Evolutionary conservation across 2,888 invertebrate species (phyloP).

Genomic region (Syritta pipiens): DNA sequence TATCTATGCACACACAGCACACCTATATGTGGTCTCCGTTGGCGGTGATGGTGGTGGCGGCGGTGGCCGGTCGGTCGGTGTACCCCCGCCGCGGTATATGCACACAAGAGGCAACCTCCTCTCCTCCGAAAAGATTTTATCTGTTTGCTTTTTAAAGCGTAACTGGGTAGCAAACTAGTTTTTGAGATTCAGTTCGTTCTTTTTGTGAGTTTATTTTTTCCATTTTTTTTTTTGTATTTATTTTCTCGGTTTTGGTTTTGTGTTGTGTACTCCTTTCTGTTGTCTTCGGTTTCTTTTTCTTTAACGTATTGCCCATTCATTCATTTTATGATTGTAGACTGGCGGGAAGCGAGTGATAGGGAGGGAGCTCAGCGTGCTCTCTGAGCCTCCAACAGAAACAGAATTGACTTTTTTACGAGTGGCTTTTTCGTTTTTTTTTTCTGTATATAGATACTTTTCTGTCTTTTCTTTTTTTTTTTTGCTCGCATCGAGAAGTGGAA

Average conservation of each 20-base stretch:
- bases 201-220: constrained; percentile 16
- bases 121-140: constrained; percentile 64
- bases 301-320: constrained; percentile 61
- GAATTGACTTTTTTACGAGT: constrained; percentile 53
- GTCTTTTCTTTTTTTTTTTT: constrained; percentile 4
- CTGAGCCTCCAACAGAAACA: constrained; percentile 18
- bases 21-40: constrained; percentile 4
- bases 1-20: constrained; percentile 30
- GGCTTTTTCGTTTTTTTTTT: constrained; percentile 6
- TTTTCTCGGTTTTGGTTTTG: constrained; percentile 5
- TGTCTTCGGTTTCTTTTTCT: constrained; percentile 38
- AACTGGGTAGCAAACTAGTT: constrained; percentile 69
- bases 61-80: no score
- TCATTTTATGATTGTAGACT: constrained; percentile 25
- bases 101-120: constrained; percentile 41
- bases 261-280: constrained; percentile 23
- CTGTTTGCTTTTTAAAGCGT: constrained; percentile 67
- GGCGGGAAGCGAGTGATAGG: background rate
- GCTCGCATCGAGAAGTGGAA: constrained; percentile 11
- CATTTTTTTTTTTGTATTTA: constrained; percentile 4
- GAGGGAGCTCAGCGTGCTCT: background rate
- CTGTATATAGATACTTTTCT: constrained; percentile 34
- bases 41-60: no score
- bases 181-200: constrained; percentile 30
- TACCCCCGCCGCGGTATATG: constrained; percentile 50